Conservation (phyloP, 2,797 vertebrate genomes). For the Lagocephalus sceleratus region DNA sequence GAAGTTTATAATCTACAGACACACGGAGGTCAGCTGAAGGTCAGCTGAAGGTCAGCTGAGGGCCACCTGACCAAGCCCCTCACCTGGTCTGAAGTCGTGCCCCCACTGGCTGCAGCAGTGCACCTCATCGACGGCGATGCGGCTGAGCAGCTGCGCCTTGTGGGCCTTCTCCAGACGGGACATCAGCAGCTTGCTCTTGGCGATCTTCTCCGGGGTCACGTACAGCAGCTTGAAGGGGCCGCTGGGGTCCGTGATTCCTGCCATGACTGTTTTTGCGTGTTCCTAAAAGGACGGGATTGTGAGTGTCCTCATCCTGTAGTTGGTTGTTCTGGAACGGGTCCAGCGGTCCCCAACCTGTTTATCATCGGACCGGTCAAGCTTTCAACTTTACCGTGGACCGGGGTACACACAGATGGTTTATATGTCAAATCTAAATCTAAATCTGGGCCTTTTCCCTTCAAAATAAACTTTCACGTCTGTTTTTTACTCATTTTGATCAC, state of each 20-base stretch:
- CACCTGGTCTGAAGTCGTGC: constrained; percentile 96
- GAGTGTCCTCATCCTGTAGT: too few species aligned
- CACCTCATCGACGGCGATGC: constrained; percentile 92
- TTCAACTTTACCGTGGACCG: too few species aligned
- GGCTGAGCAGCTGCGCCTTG: constrained; percentile 78
- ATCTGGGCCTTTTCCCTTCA: too few species aligned
- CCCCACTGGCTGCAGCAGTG: constrained; percentile 99
- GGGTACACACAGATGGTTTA: too few species aligned
- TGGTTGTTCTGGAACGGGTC: too few species aligned
- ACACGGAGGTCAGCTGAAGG: too few species aligned
- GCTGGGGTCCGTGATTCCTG: constrained; percentile 79
- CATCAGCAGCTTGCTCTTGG: constrained; percentile 97
- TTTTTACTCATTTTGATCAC: too few species aligned
- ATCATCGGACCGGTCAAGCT: too few species aligned
- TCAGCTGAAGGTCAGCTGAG: too few species aligned
- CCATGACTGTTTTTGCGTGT: constrained; percentile 84
- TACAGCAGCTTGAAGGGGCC: constrained; percentile 88
- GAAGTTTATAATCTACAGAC: constrained; percentile 89
- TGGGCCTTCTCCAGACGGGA: constrained; percentile 94
- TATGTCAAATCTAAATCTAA: too few species aligned
- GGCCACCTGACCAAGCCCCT: not conserved
- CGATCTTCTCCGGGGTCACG: constrained; percentile 95
- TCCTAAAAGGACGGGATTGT: constrained; percentile 47
- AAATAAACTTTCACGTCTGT: too few species aligned
- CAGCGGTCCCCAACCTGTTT: too few species aligned